These are phyloP conservation scores for Eucera pruinosa DNA, from an alignment of 2,888 invertebrate genomes.

Conservation along the genomic window DNA sequence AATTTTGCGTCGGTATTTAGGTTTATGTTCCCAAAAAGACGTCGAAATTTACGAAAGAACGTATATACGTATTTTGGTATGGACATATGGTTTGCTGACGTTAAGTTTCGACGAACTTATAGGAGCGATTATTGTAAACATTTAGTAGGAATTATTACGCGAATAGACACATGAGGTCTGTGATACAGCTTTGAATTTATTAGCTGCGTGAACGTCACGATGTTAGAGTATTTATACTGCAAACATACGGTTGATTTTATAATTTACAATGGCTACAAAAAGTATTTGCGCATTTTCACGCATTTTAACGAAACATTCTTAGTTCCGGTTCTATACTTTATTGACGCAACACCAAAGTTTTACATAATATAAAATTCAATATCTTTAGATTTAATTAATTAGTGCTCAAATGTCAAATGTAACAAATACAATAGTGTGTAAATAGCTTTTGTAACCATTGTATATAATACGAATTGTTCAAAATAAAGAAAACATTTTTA, in stretches of 20 bases:
- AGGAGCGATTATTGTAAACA: constrained; percentile 1
- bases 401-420: too few species aligned
- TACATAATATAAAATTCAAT: too few species aligned
- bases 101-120: background rate
- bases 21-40: constrained; percentile 35
- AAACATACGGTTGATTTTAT: background rate
- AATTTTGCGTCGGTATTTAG: constrained; percentile 52
- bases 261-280: too few species aligned
- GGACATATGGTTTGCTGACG: background rate
- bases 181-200: background rate
- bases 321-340: too few species aligned
- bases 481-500: too few species aligned
- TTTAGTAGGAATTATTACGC: constrained; percentile 4
- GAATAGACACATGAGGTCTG: background rate
- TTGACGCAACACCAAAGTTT: too few species aligned
- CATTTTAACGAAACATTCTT: too few species aligned
- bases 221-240: background rate
- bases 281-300: too few species aligned
- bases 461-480: too few species aligned
- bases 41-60: constrained; percentile 11
- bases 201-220: background rate
- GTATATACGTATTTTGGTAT: background rate
- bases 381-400: too few species aligned
- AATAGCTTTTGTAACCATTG: too few species aligned
- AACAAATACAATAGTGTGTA: too few species aligned